phyloP scores from a whole-genome alignment of 2,113 vertebrate genomes.

The Antennarius striatus region DNA sequence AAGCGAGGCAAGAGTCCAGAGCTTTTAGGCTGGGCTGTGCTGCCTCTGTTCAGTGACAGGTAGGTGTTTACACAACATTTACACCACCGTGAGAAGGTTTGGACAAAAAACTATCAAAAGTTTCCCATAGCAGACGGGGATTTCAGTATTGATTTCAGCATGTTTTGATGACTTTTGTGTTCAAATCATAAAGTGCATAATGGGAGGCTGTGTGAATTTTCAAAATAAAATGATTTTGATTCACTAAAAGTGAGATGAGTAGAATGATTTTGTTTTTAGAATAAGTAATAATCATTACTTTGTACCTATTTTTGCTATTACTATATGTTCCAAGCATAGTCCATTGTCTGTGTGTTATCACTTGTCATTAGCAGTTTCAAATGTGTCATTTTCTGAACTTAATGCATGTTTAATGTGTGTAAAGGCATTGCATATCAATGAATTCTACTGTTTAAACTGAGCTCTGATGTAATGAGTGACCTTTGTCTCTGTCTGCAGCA shows the following conservation, averaged over 20 bases:
- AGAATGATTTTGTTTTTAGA: too few species aligned
- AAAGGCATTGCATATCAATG: neutral
- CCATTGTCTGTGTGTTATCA: neutral
- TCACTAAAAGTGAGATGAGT: too few species aligned
- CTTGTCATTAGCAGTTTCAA: neutral
- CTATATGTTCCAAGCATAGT: too few species aligned
- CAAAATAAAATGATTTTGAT: neutral
- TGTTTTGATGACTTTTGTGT: too few species aligned
- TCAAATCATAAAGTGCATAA: neutral
- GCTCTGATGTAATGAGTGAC: neutral
- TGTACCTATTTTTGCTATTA: too few species aligned
- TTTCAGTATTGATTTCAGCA: too few species aligned
- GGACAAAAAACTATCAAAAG: neutral
- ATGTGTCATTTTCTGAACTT: too few species aligned
- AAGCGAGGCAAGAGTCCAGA: slow-evolving; percentile 67
- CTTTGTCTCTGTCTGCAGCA: slow-evolving; percentile 51
- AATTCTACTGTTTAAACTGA: neutral
- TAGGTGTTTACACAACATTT: slow-evolving; percentile 22
- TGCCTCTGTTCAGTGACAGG: slow-evolving; percentile 71
- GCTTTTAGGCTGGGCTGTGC: slow-evolving; percentile 71
- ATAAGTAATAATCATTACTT: too few species aligned
- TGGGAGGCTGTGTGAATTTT: too few species aligned
- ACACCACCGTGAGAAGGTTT: neutral
- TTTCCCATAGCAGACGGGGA: too few species aligned
- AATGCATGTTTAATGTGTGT: too few species aligned